Conservation (phyloP, 2,888 invertebrate genomes). For the Drepanosiphum platanoidis region DNA sequence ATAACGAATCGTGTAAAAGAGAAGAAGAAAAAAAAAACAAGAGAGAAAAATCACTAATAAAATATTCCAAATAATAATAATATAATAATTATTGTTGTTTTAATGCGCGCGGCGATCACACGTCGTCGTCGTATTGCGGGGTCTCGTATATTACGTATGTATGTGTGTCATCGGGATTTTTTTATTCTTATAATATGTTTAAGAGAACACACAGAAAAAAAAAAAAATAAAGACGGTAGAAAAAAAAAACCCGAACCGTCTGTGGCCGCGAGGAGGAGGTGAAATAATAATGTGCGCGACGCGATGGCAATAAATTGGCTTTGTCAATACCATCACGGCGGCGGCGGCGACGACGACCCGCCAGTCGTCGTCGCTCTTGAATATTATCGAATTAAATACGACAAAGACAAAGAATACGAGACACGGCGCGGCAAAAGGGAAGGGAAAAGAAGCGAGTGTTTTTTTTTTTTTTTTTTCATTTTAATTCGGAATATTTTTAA, state of each 20-base stretch:
- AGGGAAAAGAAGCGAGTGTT: background rate
- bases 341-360: background rate
- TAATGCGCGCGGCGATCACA: too few species aligned
- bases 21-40: too few species aligned
- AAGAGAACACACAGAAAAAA: background rate
- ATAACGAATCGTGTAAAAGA: too few species aligned
- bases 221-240: background rate
- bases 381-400: slow-evolving; percentile 53
- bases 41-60: too few species aligned
- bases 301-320: slow-evolving; percentile 37
- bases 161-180: slow-evolving; percentile 7
- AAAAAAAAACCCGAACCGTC: slow-evolving; percentile 26
- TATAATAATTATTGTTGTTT: too few species aligned
- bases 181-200: slow-evolving; percentile 6
- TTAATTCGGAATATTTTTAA: slow-evolving; percentile 39
- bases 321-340: slow-evolving; percentile 18
- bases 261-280: background rate
- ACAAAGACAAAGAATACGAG: slow-evolving; percentile 47
- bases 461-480: too few species aligned
- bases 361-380: slow-evolving; percentile 26
- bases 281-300: background rate
- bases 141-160: background rate
- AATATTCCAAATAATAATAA: too few species aligned
- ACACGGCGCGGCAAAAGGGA: slow-evolving; percentile 1
- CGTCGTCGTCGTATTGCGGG: too few species aligned